phyloP scores from a whole-genome alignment of 2,888 invertebrate genomes.

The Thyatira batis region DNA sequence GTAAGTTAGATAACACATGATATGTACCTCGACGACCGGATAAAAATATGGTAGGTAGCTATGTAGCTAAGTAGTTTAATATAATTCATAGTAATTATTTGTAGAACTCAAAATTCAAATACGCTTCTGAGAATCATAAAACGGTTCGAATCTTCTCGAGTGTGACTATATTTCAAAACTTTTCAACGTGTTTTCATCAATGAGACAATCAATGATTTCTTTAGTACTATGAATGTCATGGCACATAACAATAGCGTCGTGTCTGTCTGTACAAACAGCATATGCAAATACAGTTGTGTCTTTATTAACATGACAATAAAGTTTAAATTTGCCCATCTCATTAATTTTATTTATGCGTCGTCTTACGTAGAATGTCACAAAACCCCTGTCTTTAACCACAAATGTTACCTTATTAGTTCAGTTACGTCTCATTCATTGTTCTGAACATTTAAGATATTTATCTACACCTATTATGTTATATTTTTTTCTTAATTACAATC shows the following conservation, averaged over 20 bases:
- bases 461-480: neutral
- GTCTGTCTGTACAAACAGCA: neutral
- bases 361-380: neutral
- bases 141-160: neutral
- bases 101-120: too few species aligned
- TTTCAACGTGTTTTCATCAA: neutral
- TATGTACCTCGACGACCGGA: too few species aligned
- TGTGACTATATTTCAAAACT: neutral
- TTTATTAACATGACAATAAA: neutral
- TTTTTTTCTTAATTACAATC: neutral
- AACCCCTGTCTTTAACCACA: neutral
- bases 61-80: too few species aligned
- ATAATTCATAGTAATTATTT: too few species aligned
- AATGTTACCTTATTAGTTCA: neutral
- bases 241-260: neutral
- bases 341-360: neutral
- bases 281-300: neutral
- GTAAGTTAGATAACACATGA: too few species aligned
- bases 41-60: too few species aligned
- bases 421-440: neutral
- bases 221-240: neutral
- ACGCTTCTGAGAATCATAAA: neutral
- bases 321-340: neutral
- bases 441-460: neutral
- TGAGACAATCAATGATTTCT: neutral